Conservation (phyloP, 2,888 invertebrate species). For the Mythimna vitellina region DNA sequence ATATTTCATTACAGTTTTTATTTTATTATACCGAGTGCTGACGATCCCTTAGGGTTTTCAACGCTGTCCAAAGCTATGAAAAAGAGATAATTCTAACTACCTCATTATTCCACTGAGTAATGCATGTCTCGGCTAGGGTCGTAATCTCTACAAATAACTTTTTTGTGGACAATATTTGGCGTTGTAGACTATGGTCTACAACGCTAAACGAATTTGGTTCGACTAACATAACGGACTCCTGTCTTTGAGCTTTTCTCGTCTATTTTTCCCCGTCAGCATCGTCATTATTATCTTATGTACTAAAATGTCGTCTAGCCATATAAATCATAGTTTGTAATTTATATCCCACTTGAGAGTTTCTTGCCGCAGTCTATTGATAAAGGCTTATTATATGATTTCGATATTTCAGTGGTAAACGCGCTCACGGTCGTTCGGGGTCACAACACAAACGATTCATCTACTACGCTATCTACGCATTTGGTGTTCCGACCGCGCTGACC, state of each 20-base stretch:
- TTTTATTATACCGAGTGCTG: not conserved
- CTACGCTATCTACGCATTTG: constrained; percentile 83
- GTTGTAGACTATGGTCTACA: not conserved
- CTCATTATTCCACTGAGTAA: too few species aligned
- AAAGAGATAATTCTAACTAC: not conserved
- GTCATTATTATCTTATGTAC: too few species aligned
- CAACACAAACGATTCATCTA: constrained; percentile 76
- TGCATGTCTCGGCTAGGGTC: too few species aligned
- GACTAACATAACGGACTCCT: not conserved
- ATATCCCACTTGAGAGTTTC: not conserved
- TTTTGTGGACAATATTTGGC: not conserved
- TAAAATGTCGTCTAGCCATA: too few species aligned
- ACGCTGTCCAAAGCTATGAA: too few species aligned
- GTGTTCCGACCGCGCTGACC: constrained; percentile 79
- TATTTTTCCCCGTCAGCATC: not conserved
- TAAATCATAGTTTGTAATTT: not conserved
- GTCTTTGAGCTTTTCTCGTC: too few species aligned
- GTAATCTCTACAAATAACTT: not conserved
- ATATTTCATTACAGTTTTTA: not conserved
- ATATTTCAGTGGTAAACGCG: constrained; percentile 82
- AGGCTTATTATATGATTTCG: not conserved
- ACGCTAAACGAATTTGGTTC: not conserved
- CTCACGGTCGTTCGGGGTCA: constrained; percentile 71
- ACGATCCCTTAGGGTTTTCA: not conserved
- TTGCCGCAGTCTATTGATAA: not conserved